Evolutionary conservation across 2,888 invertebrate genomes (phyloP), one percentile per base, ranked within the genome.

Genomic region (Rhamphomyia laevipes): DNA sequence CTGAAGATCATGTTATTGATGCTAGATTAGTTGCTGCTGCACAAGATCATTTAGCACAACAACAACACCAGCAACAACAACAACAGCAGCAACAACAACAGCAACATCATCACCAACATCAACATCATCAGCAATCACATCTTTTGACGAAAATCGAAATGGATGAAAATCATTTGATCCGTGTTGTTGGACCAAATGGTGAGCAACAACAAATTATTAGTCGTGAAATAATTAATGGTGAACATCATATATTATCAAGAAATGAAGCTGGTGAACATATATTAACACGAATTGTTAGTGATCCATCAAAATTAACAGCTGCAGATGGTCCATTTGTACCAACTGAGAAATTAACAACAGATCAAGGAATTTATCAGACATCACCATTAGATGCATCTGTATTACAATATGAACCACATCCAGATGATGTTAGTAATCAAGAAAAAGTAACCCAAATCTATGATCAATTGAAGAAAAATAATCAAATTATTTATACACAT

Each of bases 221-320:
- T 43, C 63, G 71, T 3, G 71, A 71, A 58, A 69, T 70, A 31
- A 70, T 71, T 54, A 70, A 71, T 46, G 71, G 71, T 0, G 71
- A 71, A 53, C 71, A 71, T 51, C 71, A 71, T 56, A 71, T 71
- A 15, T 56, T 71, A 49, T 70, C 71, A 33, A 61, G 71, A 16
- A 71, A 70, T 44, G 70, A 71, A 55, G 70, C 71, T 11, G 71
- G 71, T n/a, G 71, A 71, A 51, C 71, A 71, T 49, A 70, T 71
- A 46, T 62, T 71, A 17, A 71, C 71, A 11, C 65, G 71, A 17
- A 71, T 71, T 46, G 71, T 71, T 12, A 69, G 68, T 50, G 68
- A 70, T 61, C 70, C 70, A 7, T 63, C 70, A 2, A 69, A 69
- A 53, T 62, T 69, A 62, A 71, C 59, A 35, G 66, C 65, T 33